phyloP scores from a whole-genome alignment of 2,113 vertebrate genomes.

The Sylvietta virens region DNA sequence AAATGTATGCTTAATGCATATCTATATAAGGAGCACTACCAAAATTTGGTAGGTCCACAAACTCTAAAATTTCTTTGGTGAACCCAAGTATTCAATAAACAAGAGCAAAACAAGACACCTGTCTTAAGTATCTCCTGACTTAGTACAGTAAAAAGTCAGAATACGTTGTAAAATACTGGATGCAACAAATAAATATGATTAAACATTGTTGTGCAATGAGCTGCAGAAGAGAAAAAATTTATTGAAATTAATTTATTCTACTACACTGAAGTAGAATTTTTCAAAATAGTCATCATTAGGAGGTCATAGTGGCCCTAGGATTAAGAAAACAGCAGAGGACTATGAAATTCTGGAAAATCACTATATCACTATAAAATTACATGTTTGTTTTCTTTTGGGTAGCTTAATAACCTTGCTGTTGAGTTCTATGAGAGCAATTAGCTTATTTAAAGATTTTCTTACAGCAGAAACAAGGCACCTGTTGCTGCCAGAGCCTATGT shows the following conservation, averaged over 20 bases:
- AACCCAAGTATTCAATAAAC: not conserved
- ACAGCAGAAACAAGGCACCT: not conserved
- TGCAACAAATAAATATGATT: not conserved
- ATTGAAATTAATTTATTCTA: no score
- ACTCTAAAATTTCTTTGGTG: not conserved
- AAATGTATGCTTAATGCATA: not conserved
- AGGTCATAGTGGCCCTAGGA: not conserved
- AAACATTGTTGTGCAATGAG: not conserved
- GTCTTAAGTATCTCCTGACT: not conserved
- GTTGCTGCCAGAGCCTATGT: not conserved
- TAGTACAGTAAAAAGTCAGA: not conserved
- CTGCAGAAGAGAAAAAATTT: not conserved
- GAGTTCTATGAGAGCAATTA: not conserved
- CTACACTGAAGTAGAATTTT: not conserved
- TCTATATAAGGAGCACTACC: not conserved
- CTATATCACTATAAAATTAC: not conserved
- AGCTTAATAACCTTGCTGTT: not conserved
- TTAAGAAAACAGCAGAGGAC: not conserved
- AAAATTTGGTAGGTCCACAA: not conserved
- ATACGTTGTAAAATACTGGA: not conserved
- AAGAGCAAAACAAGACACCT: not conserved
- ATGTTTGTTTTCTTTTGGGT: not conserved
- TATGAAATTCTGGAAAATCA: not conserved
- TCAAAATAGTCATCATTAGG: not conserved
- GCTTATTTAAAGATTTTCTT: not conserved